Evolutionary conservation across 2,113 vertebrate genomes (phyloP).

Genomic region (Aspiorhynchus laticeps): DNA sequence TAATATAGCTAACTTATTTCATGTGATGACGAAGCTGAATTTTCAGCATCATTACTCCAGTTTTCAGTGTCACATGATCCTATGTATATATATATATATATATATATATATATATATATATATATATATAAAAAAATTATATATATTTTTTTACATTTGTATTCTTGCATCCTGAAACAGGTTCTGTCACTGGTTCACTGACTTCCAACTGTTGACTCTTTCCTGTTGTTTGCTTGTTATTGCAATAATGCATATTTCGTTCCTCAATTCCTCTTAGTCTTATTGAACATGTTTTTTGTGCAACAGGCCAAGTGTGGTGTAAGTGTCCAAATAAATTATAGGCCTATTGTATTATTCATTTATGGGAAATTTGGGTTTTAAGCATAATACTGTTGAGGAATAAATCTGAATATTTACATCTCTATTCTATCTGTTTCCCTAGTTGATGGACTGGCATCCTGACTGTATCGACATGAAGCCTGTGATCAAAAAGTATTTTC

Average conservation of each 20-base stretch:
- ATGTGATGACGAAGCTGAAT: too few species aligned
- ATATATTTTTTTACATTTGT: too few species aligned
- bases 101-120: too few species aligned
- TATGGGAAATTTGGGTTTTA: not conserved
- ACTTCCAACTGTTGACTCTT: not conserved
- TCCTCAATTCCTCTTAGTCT: not conserved
- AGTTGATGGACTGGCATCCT: not conserved
- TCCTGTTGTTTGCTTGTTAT: not conserved
- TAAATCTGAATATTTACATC: not conserved
- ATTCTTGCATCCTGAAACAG: not conserved
- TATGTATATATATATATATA: too few species aligned
- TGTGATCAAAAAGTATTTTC: not conserved
- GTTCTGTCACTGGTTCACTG: not conserved
- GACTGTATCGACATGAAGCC: slow-evolving; percentile 9
- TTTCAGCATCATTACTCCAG: too few species aligned
- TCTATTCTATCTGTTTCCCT: not conserved
- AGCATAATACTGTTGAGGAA: not conserved
- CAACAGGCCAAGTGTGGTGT: not conserved
- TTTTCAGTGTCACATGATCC: too few species aligned
- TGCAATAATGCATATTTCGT: not conserved
- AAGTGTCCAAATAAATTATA: not conserved
- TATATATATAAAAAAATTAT: too few species aligned
- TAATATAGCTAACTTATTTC: too few species aligned
- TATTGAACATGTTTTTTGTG: not conserved
- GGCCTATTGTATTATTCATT: not conserved